A percentile compares a stretch with the other conserved stretches of the same genome.
phyloP scores from a whole-genome alignment of 2,888 invertebrate species.

The Limenitis camilla region DNA sequence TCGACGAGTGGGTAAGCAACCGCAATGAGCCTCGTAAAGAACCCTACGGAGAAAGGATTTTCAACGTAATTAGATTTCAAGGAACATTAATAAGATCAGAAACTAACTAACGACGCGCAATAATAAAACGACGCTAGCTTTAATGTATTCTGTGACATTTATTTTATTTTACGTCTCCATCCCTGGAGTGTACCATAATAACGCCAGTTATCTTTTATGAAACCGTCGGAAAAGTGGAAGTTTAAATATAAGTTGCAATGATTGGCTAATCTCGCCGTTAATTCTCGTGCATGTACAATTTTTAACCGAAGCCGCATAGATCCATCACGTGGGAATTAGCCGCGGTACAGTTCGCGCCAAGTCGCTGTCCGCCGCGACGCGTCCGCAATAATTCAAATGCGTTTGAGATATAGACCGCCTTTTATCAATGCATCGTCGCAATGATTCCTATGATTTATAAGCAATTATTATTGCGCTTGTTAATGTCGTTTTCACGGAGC shows the following conservation, averaged over 20 bases:
- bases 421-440: slow-evolving; percentile 74
- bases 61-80: slow-evolving; percentile 25
- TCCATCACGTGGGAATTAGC: slow-evolving; percentile 67
- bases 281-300: slow-evolving; percentile 15
- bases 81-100: slow-evolving; percentile 24
- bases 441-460: slow-evolving; percentile 68
- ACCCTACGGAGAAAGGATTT: slow-evolving; percentile 24
- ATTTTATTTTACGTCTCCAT: slow-evolving; percentile 7
- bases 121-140: slow-evolving; percentile 17
- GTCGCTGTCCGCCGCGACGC: slow-evolving; percentile 58
- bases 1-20: slow-evolving; percentile 38
- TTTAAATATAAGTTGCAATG: slow-evolving; percentile 1
- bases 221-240: neutral
- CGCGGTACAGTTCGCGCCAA: slow-evolving; percentile 61
- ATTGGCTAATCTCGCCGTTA: slow-evolving; percentile 5
- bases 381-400: slow-evolving; percentile 65
- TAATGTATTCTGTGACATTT: slow-evolving; percentile 10
- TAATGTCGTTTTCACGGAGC: slow-evolving; percentile 69
- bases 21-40: slow-evolving; percentile 33
- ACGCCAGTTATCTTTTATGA: neutral
- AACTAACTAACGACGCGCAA: slow-evolving; percentile 18
- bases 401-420: slow-evolving; percentile 65
- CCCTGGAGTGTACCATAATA: neutral
- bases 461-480: slow-evolving; percentile 70
- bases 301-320: slow-evolving; percentile 38